Evolutionary conservation across 1,140 invertebrate genomes (phyloP), one percentile per base, ranked within the genome.

Genomic region (Hetaerina americana): DNA sequence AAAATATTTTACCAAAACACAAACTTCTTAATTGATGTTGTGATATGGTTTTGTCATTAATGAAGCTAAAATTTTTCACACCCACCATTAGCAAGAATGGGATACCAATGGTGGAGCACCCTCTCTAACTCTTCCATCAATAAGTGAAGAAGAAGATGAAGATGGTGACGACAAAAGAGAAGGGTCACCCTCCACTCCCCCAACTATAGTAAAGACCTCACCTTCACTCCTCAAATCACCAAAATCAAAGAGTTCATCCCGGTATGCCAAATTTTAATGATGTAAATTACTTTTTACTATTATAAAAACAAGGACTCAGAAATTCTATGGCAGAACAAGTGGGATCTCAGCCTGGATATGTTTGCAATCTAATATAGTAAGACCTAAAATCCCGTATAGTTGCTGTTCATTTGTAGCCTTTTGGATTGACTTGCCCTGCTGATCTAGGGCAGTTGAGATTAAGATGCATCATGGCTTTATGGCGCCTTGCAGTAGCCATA

Each of bases 141-240:
- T 95, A 77, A 95, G 92, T 76, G 94, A 95, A 82, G 94, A 95
- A 76, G 94, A 96, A 78, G 93, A 95, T 81, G 93, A 94, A 76
- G 81, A 85, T 8, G 86, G 87, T 68, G 91, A 92, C 49, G 89
- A 88, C 57, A 90, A 90, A 26, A 57, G 40, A 57, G 40, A 57
- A 10, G 15, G 15, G 3, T 57, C 40, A 5, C 40, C 40, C 2
- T 18, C 40, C 2, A 57, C 40, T 18, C 40, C 40, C 15, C 40
- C 10, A 5, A n/a, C 22, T 1, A 57, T 57, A 10, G 22, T n/a
- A 12, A 57, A 57, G 22, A 5, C 40, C 22, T n/a, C 40, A 18
- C 40, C 40, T 18, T 18, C 10, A 18, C 22, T n/a, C 15, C 15
- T n/a, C 15, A 57, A 57, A 57, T 10, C 2, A 5, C 40, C 15